Percentiles rank a stretch among this genome's conserved stretches.
phyloP scores from a whole-genome alignment of 1,140 invertebrate genomes.

The Heliconius hermathena region DNA sequence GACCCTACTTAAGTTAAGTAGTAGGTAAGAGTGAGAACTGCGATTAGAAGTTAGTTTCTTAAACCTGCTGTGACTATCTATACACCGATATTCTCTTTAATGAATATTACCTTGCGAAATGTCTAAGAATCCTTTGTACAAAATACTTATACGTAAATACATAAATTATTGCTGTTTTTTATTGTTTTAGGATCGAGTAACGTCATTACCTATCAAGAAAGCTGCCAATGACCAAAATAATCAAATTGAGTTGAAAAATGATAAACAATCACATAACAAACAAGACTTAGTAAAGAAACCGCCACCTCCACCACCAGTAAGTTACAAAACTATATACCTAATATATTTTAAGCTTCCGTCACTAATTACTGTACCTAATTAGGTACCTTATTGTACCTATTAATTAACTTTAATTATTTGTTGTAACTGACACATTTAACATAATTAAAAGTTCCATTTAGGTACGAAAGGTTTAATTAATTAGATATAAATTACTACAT shows the following conservation, averaged over 20 bases:
- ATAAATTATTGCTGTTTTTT: slow-evolving; percentile 11
- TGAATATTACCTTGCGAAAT: too few species aligned
- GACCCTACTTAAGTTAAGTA: too few species aligned
- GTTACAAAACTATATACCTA: slow-evolving; percentile 39
- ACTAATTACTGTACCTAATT: neutral
- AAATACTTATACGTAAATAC: neutral
- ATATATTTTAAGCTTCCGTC: neutral
- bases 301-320: slow-evolving; percentile 84
- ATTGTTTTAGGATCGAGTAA: slow-evolving; percentile 76
- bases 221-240: slow-evolving; percentile 9
- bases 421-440: neutral
- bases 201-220: slow-evolving; percentile 62
- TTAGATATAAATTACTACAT: neutral
- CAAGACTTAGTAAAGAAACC: slow-evolving; percentile 64
- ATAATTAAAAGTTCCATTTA: neutral
- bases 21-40: too few species aligned
- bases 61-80: too few species aligned
- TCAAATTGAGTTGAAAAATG: slow-evolving; percentile 36
- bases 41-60: too few species aligned
- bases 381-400: neutral
- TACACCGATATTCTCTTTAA: too few species aligned
- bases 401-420: neutral
- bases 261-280: slow-evolving; percentile 49
- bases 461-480: neutral
- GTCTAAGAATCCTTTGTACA: too few species aligned